phyloP scores from a whole-genome alignment of 1,140 invertebrate species.

The Pseudomyrmex gracilis region DNA sequence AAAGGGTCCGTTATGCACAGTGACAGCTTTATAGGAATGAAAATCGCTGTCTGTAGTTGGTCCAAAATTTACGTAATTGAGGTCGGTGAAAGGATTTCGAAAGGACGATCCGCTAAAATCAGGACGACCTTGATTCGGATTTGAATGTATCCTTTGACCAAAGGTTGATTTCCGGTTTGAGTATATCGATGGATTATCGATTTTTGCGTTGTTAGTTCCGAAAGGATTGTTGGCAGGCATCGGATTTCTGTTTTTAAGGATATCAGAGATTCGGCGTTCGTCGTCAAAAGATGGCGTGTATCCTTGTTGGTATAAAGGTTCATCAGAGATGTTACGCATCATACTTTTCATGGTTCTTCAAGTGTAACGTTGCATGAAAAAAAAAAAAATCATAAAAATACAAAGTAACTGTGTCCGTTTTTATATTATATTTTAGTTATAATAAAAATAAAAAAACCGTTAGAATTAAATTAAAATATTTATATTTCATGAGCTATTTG shows the following conservation, averaged over 20 bases:
- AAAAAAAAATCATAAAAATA: background rate
- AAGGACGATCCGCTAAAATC: background rate
- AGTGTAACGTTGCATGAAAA: conserved; percentile 1
- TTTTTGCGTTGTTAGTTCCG: conserved; percentile 4
- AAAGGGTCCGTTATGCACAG: conserved; percentile 20
- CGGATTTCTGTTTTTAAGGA: conserved; percentile 48
- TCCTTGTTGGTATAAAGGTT: conserved; percentile 12
- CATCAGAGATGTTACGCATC: conserved; percentile 16
- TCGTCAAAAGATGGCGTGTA: conserved; percentile 50
- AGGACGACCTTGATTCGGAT: background rate
- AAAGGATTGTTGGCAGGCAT: conserved; percentile 13
- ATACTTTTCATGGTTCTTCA: conserved; percentile 4
- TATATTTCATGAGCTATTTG: background rate
- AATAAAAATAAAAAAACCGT: background rate
- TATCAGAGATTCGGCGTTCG: conserved; percentile 39
- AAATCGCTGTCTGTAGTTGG: conserved; percentile 9
- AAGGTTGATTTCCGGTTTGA: background rate
- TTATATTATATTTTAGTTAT: background rate
- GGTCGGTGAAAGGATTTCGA: conserved; percentile 10
- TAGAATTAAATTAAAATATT: background rate
- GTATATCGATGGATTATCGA: conserved; percentile 9
- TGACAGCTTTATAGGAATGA: conserved; percentile 32
- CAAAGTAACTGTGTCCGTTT: background rate
- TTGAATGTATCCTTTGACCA: background rate
- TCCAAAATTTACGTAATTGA: conserved; percentile 14